Evolutionary conservation across 2,113 vertebrate genomes (phyloP).

Genomic region (Phalacrocorax aristotelis): DNA sequence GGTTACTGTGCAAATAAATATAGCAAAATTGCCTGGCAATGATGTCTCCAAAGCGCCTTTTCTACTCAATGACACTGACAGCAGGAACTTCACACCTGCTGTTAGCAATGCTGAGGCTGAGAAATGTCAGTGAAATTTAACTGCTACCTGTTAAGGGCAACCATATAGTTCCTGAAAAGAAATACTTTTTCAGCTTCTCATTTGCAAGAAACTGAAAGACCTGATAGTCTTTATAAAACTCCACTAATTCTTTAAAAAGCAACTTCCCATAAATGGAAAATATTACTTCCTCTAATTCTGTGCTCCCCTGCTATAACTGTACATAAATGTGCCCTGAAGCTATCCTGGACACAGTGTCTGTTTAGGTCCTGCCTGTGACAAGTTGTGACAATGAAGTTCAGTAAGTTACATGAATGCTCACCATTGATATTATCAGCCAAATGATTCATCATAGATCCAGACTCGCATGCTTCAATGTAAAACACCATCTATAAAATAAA

Average conservation of each 20-base stretch:
- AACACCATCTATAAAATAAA: constrained; percentile 87
- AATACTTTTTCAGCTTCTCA: neutral
- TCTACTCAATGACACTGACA: neutral
- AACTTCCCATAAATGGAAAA: neutral
- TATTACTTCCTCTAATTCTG: neutral
- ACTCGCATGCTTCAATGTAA: constrained; percentile 97
- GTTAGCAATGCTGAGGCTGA: neutral
- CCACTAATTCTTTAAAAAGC: neutral
- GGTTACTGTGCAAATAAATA: neutral
- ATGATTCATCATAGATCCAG: constrained; percentile 96
- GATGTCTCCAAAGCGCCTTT: neutral
- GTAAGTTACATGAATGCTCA: constrained; percentile 66
- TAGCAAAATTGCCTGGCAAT: neutral
- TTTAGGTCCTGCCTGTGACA: neutral
- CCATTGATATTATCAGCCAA: constrained; percentile 87
- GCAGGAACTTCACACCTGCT: neutral
- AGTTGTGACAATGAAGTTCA: neutral
- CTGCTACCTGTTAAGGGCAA: neutral
- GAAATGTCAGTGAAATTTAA: neutral
- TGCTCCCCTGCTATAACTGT: neutral
- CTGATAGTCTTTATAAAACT: neutral
- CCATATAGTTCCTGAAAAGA: neutral
- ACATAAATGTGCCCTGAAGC: neutral
- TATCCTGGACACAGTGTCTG: neutral
- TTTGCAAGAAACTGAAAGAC: neutral